Percentiles rank a stretch among this genome's conserved stretches.
These are phyloP conservation scores for Lithophane socia DNA, from an alignment of 2,888 invertebrate species.

Conservation along the genomic window DNA sequence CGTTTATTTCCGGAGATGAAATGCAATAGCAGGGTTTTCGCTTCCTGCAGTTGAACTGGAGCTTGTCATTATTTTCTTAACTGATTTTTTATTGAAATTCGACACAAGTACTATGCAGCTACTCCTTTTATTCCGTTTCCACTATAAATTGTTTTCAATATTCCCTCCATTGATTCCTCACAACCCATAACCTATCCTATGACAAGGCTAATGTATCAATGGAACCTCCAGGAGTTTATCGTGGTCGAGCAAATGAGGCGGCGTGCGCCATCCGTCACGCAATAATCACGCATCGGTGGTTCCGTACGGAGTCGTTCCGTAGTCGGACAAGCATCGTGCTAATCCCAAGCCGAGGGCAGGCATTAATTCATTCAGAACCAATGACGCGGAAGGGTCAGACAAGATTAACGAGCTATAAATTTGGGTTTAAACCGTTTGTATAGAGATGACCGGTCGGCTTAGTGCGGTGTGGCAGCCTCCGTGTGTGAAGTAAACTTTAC, in stretches of 20 bases:
- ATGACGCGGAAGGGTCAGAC: constrained; percentile 80
- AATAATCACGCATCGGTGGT: constrained; percentile 58
- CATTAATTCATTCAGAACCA: constrained; percentile 75
- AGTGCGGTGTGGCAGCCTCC: constrained; percentile 21
- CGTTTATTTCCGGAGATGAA: neutral
- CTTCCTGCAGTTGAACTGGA: neutral
- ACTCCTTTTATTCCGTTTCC: neutral
- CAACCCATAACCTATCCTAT: constrained; percentile 18
- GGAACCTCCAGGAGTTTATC: constrained; percentile 52
- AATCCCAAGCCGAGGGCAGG: constrained; percentile 61
- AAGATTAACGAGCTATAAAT: constrained; percentile 79
- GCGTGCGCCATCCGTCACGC: constrained; percentile 59
- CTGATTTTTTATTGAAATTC: neutral
- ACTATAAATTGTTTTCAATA: neutral
- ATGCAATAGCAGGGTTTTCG: neutral
- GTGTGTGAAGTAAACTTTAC: constrained; percentile 16
- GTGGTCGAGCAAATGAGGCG: constrained; percentile 58
- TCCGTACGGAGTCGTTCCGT: constrained; percentile 65
- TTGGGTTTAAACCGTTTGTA: constrained; percentile 66
- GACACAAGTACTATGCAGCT: neutral
- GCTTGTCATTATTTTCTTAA: neutral
- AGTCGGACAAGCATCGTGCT: constrained; percentile 64
- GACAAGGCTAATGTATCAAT: constrained; percentile 58
- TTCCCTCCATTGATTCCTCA: neutral
- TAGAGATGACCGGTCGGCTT: constrained; percentile 62